Base-by-base conservation (phyloP, 2,888 invertebrate species). In the Deilephila porcellus region DNA sequence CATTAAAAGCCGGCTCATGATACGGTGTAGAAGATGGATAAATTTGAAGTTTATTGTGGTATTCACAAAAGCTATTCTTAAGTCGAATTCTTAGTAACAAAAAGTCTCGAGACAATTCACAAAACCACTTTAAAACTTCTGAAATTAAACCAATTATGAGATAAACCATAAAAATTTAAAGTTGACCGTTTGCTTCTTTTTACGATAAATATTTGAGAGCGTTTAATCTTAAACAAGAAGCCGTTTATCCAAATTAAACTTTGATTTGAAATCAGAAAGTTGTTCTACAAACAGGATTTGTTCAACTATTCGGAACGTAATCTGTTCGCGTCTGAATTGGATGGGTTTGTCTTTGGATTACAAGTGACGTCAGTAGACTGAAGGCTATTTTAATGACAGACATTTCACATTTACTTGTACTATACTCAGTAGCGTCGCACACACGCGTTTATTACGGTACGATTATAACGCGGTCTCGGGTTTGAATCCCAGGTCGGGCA, bases 191-290 rank as follows among this genome's bases (percentile, higher is more conserved):
- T 45, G 45, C 37, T 37, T 20, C 4, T 3, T 37, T 37, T 37
- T 25, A 60, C 5, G 37, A 64, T 64, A 64, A 64, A 64, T 64
- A 64, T 64, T 64, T 45, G 20, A 64, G 19, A n/a, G 8, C 64
- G 64, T 45, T 64, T 64, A 64, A 64, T 64, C 64, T 64, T 37
- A 64, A 64, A 25, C 37, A 34, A 64, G 64, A 64, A 37, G 64
- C 34, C 64, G n/a, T 64, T 34, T 37, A 4, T 56, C 4, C 56
- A 25, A 60, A 60, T 60, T 20, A 64, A 64, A 64, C 64, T 64
- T 64, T 64, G 64, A 64, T 64, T 64, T 64, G 45, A 45, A 64
- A 64, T 37, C 37, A 20, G 11, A 64, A 64, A 64, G 64, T 64
- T 64, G 6, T 11, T 11, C 20, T 6, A 64, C 25, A 56, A n/a